Evolutionary conservation across 2,113 vertebrate genomes (phyloP).

Genomic region (Electrona antarctica): DNA sequence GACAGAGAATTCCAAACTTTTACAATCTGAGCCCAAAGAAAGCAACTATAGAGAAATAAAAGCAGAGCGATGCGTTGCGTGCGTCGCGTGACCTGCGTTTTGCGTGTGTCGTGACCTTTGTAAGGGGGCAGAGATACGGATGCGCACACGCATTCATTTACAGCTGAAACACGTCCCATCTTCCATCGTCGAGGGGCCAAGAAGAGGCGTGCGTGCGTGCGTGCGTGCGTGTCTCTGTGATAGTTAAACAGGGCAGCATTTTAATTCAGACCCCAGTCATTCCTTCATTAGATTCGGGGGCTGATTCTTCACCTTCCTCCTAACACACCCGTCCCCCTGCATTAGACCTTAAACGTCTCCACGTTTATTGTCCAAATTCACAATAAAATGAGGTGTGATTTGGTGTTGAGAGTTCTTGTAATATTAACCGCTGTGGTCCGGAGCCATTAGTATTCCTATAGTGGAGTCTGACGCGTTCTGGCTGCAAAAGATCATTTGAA

Average conservation of each 20-base stretch:
- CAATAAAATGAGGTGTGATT: conserved; percentile 67
- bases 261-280: conserved; percentile 53
- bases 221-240: not conserved
- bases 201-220: not conserved
- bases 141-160: not conserved
- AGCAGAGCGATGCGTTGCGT: too few species aligned
- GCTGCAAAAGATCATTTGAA: conserved; percentile 51
- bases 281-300: conserved; percentile 48
- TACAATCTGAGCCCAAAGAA: too few species aligned
- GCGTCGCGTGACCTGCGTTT: too few species aligned
- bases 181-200: too few species aligned
- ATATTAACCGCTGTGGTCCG: conserved; percentile 67
- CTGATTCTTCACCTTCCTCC: conserved; percentile 29
- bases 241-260: conserved; percentile 18
- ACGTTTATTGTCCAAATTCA: conserved; percentile 58
- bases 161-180: too few species aligned
- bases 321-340: conserved; percentile 26
- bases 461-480: conserved; percentile 23
- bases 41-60: too few species aligned
- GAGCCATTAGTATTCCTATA: conserved; percentile 69
- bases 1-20: too few species aligned
- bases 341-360: conserved; percentile 63
- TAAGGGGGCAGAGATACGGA: not conserved
- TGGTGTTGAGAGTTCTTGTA: conserved; percentile 67
- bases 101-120: too few species aligned